Base-by-base conservation (phyloP, 1,140 invertebrate species). In the Drosophila ambigua region DNA sequence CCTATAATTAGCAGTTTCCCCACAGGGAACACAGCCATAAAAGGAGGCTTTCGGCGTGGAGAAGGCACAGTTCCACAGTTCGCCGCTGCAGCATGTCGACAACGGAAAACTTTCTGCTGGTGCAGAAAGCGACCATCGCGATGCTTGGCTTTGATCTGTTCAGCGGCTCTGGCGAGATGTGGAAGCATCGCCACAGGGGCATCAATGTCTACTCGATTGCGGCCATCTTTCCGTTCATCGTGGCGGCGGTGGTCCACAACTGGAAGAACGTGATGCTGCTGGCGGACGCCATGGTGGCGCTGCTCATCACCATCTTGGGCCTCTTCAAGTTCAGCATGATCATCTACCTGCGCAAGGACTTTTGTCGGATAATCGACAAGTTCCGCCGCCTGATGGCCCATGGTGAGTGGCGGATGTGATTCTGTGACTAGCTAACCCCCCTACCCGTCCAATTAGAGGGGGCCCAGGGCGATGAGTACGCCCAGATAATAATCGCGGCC, bases 241-340 rank as follows among this genome's bases (percentile, higher is more conserved):
- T 65, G 8, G 77, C 60, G 2, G 59, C 61, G 1, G 59, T 57
- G 6, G 7, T 79, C 2, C 44, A 59, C 1, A 80, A 80, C 13
- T 49, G 57, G 44, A 69, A 53, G 20, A 55, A 60, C 4, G 51
- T 79, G 2, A 63, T 80, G 44, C 35, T 48, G 0, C 24, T 80
- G 24, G 62, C 77, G 8, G 67, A 80, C 60, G 72, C 57, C 11
- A 48, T 80, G 57, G 72, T 68, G 11, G 63, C 72, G 0, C 5
- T 76, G 5, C 39, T 80, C 1, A 45, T 80, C 1, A 62, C 79
- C 8, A 41, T 76, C 5, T 44, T 80, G 20, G 66, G 72, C 8
- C 50, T 80, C 0, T 51, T 63, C 7, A 80, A 80, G 53, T 81
- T 76, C 20, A 60, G 57, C n/a, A 58, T 82, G 57, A 69, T 82